Percentiles rank a stretch among this genome's conserved stretches.
Conservation (phyloP, 2,888 invertebrate species). For the Morpho achilles region DNA sequence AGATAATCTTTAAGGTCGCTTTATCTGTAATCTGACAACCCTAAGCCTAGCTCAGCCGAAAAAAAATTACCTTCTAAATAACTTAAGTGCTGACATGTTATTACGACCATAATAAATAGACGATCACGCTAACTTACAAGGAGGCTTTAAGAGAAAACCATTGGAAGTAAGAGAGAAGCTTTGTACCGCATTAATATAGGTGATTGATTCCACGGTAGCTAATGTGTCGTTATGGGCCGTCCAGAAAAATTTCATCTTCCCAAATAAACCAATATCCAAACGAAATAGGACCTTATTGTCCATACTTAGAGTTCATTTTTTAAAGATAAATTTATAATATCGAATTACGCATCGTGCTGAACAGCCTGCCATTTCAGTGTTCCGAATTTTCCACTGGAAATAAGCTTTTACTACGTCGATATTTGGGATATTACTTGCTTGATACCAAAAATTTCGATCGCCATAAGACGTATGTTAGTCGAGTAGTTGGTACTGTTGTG, state of each 20-base stretch:
- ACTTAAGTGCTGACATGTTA: conserved; percentile 30
- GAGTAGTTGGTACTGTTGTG: too few relatives aligned
- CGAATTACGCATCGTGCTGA: conserved; percentile 53
- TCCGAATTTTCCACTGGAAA: conserved; percentile 14
- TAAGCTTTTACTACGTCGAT: conserved; percentile 8
- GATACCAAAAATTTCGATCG: conserved; percentile 10
- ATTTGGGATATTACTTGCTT: conserved; percentile 7
- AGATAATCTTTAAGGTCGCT: too few relatives aligned
- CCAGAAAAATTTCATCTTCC: conserved; percentile 68
- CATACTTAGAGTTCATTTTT: conserved; percentile 38
- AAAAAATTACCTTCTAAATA: not conserved
- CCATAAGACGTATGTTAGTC: conserved; percentile 4
- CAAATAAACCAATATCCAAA: conserved; percentile 33
- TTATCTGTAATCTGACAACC: too few relatives aligned
- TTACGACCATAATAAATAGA: conserved; percentile 17
- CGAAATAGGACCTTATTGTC: conserved; percentile 36
- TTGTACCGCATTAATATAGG: conserved; percentile 74
- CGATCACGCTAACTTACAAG: conserved; percentile 22
- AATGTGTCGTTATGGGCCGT: conserved; percentile 72
- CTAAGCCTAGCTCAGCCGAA: too few relatives aligned
- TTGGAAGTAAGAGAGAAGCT: conserved; percentile 51
- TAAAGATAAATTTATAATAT: conserved; percentile 26
- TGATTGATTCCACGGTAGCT: conserved; percentile 64
- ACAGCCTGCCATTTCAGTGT: conserved; percentile 56
- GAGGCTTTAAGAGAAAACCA: conserved; percentile 13